Conservation (phyloP, 2,888 invertebrate species). For the Autographa gamma region DNA sequence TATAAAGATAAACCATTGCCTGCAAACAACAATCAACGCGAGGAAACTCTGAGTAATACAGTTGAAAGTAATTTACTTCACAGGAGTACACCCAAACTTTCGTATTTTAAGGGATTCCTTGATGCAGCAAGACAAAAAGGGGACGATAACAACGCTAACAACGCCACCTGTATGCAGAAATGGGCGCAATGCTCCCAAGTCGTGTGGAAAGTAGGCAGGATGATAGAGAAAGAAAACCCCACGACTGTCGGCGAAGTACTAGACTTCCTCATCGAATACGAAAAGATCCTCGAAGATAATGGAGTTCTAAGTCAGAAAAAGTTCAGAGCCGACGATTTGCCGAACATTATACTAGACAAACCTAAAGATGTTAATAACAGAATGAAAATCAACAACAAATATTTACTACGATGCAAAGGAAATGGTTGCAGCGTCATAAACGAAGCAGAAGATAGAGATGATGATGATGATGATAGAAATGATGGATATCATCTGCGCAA, state of each 20-base stretch:
- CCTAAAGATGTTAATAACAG: not conserved
- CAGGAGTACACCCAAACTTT: not conserved
- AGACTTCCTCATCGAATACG: slow-evolving; percentile 22
- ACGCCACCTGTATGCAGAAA: not conserved
- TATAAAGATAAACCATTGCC: slow-evolving; percentile 8
- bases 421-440: not conserved
- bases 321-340: slow-evolving; percentile 2
- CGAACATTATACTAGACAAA: not conserved
- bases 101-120: not conserved
- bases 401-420: not conserved
- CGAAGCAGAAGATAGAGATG: slow-evolving; percentile 9
- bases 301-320: slow-evolving; percentile 17
- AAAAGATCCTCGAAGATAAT: slow-evolving; percentile 3
- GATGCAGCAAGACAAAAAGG: not conserved
- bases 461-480: slow-evolving; percentile 21
- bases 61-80: not conserved
- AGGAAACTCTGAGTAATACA: slow-evolving; percentile 14
- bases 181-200: slow-evolving; percentile 5
- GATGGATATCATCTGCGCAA: slow-evolving; percentile 13
- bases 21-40: slow-evolving; percentile 13
- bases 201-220: not conserved
- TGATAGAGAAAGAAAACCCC: not conserved
- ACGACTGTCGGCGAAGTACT: slow-evolving; percentile 13
- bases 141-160: slow-evolving; percentile 3
- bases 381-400: not conserved